Percentiles rank a stretch among this genome's conserved stretches.
These are phyloP conservation scores for Pogonomyrmex barbatus DNA, from an alignment of 1,140 invertebrate species.

Conservation along the genomic window DNA sequence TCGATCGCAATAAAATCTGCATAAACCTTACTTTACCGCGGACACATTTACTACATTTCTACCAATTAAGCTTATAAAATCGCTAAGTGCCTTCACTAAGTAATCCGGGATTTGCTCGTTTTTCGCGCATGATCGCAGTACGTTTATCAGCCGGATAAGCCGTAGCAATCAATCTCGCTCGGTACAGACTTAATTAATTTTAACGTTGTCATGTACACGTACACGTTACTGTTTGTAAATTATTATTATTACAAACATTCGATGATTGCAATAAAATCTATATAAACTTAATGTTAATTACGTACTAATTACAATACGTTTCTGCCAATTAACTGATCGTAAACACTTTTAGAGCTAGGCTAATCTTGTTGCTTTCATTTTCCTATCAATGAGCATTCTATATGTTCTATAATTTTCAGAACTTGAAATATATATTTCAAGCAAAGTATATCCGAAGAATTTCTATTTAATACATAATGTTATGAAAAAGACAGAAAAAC, in stretches of 20 bases:
- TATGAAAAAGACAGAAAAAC: neutral
- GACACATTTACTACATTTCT: constrained; percentile 11
- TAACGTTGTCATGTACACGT: neutral
- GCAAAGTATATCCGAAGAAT: neutral
- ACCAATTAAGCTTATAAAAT: constrained; percentile 52
- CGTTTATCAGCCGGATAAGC: constrained; percentile 27
- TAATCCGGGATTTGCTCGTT: constrained; percentile 39
- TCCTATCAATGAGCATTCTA: neutral
- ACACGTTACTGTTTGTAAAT: constrained; percentile 42
- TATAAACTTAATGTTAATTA: constrained; percentile 20
- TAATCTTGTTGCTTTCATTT: neutral
- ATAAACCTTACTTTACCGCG: constrained; percentile 27
- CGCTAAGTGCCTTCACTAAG: neutral
- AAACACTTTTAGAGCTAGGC: constrained; percentile 10
- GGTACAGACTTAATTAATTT: constrained; percentile 44
- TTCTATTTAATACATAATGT: neutral
- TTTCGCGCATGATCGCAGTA: neutral
- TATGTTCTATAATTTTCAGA: neutral
- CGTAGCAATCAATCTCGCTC: constrained; percentile 24
- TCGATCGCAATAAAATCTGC: constrained; percentile 37
- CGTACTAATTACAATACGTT: neutral
- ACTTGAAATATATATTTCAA: constrained; percentile 1
- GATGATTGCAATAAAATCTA: constrained; percentile 43
- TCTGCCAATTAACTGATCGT: constrained; percentile 36
- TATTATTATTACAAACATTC: constrained; percentile 33